These are phyloP conservation scores for Tiaroga cobitis DNA, from an alignment of 2,797 vertebrate species.

Conservation along the genomic window DNA sequence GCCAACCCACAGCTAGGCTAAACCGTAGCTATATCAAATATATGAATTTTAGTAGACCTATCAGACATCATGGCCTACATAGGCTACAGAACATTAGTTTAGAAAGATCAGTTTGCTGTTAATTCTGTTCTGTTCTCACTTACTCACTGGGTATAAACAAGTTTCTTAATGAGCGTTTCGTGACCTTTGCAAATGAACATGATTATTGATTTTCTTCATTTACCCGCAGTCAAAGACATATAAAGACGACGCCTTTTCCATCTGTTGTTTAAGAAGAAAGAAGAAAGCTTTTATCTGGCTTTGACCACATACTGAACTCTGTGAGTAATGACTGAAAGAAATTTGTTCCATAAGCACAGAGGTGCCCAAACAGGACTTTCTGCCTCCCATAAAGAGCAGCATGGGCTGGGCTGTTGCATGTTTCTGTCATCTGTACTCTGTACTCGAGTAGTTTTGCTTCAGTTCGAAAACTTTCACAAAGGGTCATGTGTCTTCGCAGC, in stretches of 20 bases:
- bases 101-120: neutral
- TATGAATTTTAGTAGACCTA: neutral
- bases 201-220: constrained; percentile 38
- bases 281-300: constrained; percentile 38
- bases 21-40: neutral
- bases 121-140: constrained; percentile 2
- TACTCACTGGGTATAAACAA: neutral
- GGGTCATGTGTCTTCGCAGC: constrained; percentile 42
- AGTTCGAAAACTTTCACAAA: constrained; percentile 57
- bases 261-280: constrained; percentile 50
- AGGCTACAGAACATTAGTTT: neutral
- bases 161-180: constrained; percentile 6
- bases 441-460: constrained; percentile 57
- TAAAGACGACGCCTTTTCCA: constrained; percentile 40
- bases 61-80: neutral
- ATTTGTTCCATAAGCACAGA: constrained; percentile 71
- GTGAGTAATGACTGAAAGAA: constrained; percentile 73
- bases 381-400: constrained; percentile 65
- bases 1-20: neutral
- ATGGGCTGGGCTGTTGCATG: constrained; percentile 35
- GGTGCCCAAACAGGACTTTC: constrained; percentile 73
- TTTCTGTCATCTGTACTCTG: constrained; percentile 46
- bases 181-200: constrained; percentile 33
- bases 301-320: constrained; percentile 72
- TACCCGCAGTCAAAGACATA: constrained; percentile 13